A percentile compares a stretch with the other conserved stretches of the same genome.
Evolutionary conservation across 2,113 vertebrate genomes (phyloP).

Genomic region (Gorsachius goisagi): DNA sequence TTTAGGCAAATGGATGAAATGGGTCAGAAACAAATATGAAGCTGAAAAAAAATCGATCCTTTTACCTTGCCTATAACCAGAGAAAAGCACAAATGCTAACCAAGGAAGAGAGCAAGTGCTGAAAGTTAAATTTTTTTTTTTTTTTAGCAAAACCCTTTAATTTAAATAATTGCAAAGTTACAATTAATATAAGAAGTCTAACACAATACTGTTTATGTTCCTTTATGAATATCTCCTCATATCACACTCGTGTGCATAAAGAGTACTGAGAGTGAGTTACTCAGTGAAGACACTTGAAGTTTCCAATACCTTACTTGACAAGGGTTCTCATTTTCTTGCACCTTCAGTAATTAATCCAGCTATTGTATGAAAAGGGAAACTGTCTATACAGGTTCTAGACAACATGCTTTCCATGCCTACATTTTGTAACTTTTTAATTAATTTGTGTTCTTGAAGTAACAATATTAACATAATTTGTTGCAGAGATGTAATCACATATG

Average conservation of each 20-base stretch:
- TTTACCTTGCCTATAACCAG: neutral
- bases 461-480: conserved; percentile 47
- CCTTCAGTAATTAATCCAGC: neutral
- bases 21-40: neutral
- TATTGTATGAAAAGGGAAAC: neutral
- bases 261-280: neutral
- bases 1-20: neutral
- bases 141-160: neutral
- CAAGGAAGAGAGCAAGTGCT: neutral
- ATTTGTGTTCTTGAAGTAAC: conserved; percentile 43
- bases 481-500: neutral
- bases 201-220: neutral
- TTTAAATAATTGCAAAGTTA: neutral
- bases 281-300: neutral
- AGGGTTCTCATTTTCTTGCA: neutral
- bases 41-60: neutral
- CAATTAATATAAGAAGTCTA: neutral
- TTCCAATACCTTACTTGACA: neutral
- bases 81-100: neutral
- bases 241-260: fast-evolving
- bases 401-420: neutral
- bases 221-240: neutral
- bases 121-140: neutral
- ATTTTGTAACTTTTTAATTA: conserved; percentile 46
- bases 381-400: conserved; percentile 20